Evolutionary conservation across 2,888 invertebrate genomes (phyloP), one percentile per base, ranked within the genome.

Genomic region (Volucella zonaria): DNA sequence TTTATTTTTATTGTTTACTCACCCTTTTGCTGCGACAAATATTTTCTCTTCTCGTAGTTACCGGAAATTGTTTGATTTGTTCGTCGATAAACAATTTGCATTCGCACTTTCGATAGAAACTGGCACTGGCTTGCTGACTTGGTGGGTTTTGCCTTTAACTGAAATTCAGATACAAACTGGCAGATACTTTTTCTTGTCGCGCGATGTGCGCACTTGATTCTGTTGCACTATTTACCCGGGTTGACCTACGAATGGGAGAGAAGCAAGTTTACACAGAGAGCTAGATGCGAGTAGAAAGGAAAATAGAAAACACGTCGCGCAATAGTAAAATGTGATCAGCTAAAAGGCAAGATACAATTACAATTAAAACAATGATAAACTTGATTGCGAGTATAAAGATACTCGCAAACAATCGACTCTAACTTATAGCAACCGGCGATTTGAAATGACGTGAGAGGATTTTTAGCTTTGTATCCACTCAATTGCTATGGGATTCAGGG

Each of bases 181-280:
- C 6, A 15, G 38, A 40, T 15, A 40, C 15, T 51, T 64, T 64
- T 11, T 8, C 18, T 1, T 14, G 3, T 8, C 15, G 12, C 0
- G 12, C 14, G 49, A 31, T 71, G 8, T 49, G 4, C 64, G 15
- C 56, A 42, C 40, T 42, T 61, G 42, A 23, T 66, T 4, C n/a
- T 23, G 23, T 23, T 74, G 47, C 64, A 74, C 56, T 64, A 40
- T 66, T 56, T 23, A 49, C 23, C 54, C 56, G 56, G 10, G 12
- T 64, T 74, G 56, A 54, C 64, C 64, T 56, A 56, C 42, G 56
- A 56, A 66, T 42, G 40, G 11, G 64, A 42, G 40, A 47, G 64
- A 74, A 64, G 56, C 38, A 10, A 52, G 31, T 62, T 73, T 45
- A 18, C 23, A 11, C 10, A 11, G 18, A 47, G 18, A 47, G 40